These are phyloP conservation scores for Zelostemma sp. DNA, from an alignment of 1,140 invertebrate species.

Conservation along the genomic window DNA sequence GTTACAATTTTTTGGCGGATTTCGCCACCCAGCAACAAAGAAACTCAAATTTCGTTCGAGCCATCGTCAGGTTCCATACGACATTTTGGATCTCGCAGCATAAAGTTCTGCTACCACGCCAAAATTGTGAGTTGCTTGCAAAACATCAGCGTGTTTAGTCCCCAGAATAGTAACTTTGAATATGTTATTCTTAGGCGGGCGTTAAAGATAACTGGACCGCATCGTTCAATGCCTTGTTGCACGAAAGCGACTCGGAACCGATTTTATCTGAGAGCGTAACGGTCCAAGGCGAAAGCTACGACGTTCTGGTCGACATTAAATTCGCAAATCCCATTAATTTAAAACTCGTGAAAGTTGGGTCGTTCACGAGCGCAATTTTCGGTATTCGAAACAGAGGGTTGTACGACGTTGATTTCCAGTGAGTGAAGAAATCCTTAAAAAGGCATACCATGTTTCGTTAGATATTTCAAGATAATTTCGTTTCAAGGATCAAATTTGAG, in stretches of 20 bases:
- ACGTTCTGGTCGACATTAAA: constrained; percentile 51
- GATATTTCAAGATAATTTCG: not conserved
- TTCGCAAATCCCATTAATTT: constrained; percentile 55
- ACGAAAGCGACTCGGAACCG: constrained; percentile 41
- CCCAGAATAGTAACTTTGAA: not conserved
- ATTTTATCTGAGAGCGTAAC: constrained; percentile 43
- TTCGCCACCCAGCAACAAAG: not conserved
- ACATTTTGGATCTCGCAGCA: constrained; percentile 12
- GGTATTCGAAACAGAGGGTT: constrained; percentile 52
- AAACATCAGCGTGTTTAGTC: no score
- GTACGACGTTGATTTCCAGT: constrained; percentile 56
- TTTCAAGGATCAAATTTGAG: constrained; percentile 25
- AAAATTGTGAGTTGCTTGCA: constrained; percentile 27
- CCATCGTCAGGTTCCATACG: constrained; percentile 28
- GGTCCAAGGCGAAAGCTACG: constrained; percentile 55
- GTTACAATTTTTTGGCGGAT: constrained; percentile 49
- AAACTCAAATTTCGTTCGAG: constrained; percentile 43
- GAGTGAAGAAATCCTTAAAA: constrained; percentile 17
- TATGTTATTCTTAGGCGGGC: constrained; percentile 33
- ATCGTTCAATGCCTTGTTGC: constrained; percentile 43
- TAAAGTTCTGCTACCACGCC: constrained; percentile 49
- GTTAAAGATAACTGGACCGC: constrained; percentile 15
- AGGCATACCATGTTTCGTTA: not conserved
- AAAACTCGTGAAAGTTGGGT: constrained; percentile 40
- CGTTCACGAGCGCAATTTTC: constrained; percentile 23